phyloP scores from a whole-genome alignment of 2,888 invertebrate species.

The Sminthurinus aureus region DNA sequence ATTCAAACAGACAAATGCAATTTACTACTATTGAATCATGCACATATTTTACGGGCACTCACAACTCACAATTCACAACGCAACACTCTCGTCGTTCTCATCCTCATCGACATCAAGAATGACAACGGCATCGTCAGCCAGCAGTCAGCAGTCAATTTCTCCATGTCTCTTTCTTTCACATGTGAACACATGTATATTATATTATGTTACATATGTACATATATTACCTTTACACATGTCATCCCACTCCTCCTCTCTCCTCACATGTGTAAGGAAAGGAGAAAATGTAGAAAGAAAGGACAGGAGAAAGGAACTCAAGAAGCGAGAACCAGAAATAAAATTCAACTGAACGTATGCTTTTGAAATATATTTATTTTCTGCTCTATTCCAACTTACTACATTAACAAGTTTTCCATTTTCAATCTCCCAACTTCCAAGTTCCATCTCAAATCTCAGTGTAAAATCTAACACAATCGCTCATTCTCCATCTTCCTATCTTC shows the following conservation, averaged over 20 bases:
- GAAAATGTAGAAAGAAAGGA: not conserved
- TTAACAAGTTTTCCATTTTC: no score
- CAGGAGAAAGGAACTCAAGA: no score
- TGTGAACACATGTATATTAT: not conserved
- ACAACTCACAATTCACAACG: constrained; percentile 5
- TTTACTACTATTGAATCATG: constrained; percentile 47
- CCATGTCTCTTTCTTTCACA: not conserved
- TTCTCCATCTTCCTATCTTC: not conserved
- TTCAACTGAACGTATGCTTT: no score
- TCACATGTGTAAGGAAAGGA: not conserved
- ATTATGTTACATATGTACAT: not conserved
- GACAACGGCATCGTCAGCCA: not conserved
- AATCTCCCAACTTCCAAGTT: no score
- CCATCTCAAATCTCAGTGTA: not conserved
- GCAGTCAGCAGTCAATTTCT: not conserved
- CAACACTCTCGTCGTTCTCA: no score
- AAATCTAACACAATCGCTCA: not conserved
- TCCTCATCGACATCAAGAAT: not conserved
- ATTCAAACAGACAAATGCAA: constrained; percentile 52
- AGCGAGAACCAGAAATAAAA: no score
- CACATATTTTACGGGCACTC: not conserved
- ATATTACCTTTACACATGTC: not conserved
- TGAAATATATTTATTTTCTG: no score
- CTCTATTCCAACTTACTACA: no score
- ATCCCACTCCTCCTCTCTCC: not conserved